Evolutionary conservation across 2,113 vertebrate genomes (phyloP).

Genomic region (Chlorocebus sabaeus): DNA sequence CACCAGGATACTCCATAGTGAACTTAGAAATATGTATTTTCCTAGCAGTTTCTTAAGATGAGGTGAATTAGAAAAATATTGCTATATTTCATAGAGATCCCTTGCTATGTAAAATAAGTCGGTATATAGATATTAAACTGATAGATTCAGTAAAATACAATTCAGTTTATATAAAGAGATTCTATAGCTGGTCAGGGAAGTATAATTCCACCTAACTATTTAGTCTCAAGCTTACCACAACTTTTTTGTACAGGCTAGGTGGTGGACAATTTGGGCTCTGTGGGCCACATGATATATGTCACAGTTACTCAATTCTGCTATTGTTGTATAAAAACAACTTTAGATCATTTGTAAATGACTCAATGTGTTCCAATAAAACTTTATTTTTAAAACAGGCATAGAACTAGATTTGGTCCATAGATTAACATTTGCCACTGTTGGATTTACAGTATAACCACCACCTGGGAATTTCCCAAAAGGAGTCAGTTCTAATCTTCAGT

Average conservation of each 20-base stretch:
- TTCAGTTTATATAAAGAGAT: background rate
- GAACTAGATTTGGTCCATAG: background rate
- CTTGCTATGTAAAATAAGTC: background rate
- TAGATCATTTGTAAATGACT: background rate
- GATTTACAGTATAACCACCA: background rate
- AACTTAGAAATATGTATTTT: background rate
- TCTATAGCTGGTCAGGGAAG: background rate
- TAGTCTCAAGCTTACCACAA: background rate
- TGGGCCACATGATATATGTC: background rate
- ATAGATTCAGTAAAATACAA: background rate
- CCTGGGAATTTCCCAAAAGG: background rate
- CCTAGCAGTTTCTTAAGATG: background rate
- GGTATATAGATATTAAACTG: background rate
- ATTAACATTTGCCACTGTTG: background rate
- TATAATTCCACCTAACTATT: background rate
- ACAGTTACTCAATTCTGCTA: background rate
- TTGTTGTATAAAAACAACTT: background rate
- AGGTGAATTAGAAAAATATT: background rate
- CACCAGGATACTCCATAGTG: background rate
- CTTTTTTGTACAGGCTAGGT: background rate
- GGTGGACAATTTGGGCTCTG: background rate
- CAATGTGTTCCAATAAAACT: background rate
- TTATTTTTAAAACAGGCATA: background rate
- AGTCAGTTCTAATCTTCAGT: background rate
- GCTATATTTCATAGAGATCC: background rate